Percentiles rank a stretch among this genome's conserved stretches.
Evolutionary conservation across 2,797 vertebrate genomes (phyloP).

Genomic region (Dendrocincla fuliginosa): DNA sequence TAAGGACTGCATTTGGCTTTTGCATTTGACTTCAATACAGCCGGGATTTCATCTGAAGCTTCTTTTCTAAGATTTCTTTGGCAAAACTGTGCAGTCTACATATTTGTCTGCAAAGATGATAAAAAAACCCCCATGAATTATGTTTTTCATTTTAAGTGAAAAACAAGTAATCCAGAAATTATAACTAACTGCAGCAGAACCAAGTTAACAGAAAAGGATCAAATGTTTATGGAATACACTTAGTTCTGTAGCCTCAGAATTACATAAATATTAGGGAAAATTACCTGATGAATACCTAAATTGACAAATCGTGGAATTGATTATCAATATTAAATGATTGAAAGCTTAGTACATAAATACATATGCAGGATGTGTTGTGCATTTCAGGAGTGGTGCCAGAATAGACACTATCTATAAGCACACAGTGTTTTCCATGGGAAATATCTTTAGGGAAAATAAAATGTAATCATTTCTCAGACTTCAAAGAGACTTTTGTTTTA

Average conservation of each 20-base stretch:
- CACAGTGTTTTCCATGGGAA: background rate
- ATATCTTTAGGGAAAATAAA: background rate
- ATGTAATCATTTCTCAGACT: background rate
- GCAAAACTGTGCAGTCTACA: background rate
- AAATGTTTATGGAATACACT: background rate
- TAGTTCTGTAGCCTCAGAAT: background rate
- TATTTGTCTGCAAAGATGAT: background rate
- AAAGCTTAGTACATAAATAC: background rate
- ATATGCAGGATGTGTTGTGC: background rate
- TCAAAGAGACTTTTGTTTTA: background rate
- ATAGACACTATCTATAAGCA: background rate
- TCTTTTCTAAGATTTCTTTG: background rate
- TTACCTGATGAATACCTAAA: background rate
- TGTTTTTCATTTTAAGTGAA: background rate
- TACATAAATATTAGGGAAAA: background rate
- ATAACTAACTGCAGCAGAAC: background rate
- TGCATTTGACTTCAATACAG: background rate
- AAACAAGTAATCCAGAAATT: background rate
- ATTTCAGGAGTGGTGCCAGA: background rate
- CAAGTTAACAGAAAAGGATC: background rate
- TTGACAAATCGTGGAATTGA: background rate
- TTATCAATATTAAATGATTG: background rate
- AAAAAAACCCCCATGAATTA: background rate
- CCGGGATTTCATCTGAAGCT: background rate
- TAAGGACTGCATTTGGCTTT: background rate